These are phyloP conservation scores for Martes flavigula DNA, from an alignment of 2,797 vertebrate species.

Conservation along the genomic window DNA sequence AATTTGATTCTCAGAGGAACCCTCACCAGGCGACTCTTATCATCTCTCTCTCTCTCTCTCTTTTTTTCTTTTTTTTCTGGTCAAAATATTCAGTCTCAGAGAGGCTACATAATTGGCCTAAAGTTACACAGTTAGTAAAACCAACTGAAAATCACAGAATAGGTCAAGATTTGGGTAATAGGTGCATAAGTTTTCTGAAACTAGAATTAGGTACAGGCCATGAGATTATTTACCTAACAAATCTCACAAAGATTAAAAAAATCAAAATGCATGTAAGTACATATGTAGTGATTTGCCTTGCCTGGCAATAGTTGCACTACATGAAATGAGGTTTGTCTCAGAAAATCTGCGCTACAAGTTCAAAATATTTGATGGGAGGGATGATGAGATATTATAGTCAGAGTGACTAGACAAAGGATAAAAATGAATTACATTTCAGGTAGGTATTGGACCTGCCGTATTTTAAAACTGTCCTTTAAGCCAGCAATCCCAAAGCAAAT, in stretches of 20 bases:
- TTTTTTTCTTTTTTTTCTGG: neutral
- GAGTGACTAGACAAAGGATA: neutral
- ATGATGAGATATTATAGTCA: neutral
- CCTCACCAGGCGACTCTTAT: neutral
- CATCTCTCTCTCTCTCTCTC: neutral
- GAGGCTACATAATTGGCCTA: constrained; percentile 14
- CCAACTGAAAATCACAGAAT: neutral
- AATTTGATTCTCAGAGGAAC: too few species aligned
- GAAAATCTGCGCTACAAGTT: neutral
- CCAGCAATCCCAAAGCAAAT: neutral
- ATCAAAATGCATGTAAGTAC: neutral
- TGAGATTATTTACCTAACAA: constrained; percentile 34
- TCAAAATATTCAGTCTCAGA: neutral
- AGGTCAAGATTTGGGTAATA: neutral
- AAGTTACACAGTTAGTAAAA: neutral
- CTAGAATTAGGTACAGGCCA: neutral
- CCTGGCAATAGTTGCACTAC: neutral
- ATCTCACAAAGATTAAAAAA: neutral
- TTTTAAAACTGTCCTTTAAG: neutral
- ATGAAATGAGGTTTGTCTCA: neutral
- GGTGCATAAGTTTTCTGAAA: neutral
- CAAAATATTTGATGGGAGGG: neutral
- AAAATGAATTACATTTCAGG: neutral
- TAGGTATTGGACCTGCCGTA: neutral
- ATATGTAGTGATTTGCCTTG: neutral